A percentile compares a stretch with the other conserved stretches of the same genome.
Conservation (phyloP, 1,140 invertebrate genomes). For the Phortica variegata region DNA sequence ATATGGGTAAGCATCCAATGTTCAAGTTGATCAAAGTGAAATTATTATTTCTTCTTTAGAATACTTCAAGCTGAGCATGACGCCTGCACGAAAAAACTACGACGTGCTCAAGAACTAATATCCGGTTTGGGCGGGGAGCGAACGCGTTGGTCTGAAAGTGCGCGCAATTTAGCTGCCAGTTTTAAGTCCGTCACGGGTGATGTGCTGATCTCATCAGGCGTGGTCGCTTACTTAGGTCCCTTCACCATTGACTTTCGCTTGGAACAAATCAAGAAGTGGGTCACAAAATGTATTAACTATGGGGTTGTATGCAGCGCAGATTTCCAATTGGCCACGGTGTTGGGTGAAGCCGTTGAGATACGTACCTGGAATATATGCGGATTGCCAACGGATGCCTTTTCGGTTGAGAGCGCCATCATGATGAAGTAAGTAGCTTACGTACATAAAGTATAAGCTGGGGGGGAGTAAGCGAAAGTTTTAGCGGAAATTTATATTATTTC, state of each 20-base stretch:
- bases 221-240: constrained; percentile 88
- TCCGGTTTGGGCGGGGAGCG: constrained; percentile 82
- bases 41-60: constrained; percentile 52
- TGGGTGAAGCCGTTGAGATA: constrained; percentile 86
- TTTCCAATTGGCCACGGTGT: constrained; percentile 72
- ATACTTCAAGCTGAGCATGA: constrained; percentile 79
- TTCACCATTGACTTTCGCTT: constrained; percentile 78
- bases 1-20: constrained; percentile 42
- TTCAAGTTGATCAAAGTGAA: not conserved
- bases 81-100: constrained; percentile 84
- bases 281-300: constrained; percentile 64
- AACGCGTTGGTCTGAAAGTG: constrained; percentile 77
- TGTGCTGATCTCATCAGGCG: constrained; percentile 81
- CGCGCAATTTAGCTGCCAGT: constrained; percentile 70
- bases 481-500: not conserved
- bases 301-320: constrained; percentile 74
- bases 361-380: constrained; percentile 90
- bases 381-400: constrained; percentile 84
- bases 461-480: not conserved
- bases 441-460: no score
- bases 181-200: constrained; percentile 74
- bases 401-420: constrained; percentile 91
- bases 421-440: constrained; percentile 64
- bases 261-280: constrained; percentile 70
- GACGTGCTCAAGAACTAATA: constrained; percentile 90